Base-by-base conservation (phyloP, 1,140 invertebrate species). In the Zaprionus vittiger region DNA sequence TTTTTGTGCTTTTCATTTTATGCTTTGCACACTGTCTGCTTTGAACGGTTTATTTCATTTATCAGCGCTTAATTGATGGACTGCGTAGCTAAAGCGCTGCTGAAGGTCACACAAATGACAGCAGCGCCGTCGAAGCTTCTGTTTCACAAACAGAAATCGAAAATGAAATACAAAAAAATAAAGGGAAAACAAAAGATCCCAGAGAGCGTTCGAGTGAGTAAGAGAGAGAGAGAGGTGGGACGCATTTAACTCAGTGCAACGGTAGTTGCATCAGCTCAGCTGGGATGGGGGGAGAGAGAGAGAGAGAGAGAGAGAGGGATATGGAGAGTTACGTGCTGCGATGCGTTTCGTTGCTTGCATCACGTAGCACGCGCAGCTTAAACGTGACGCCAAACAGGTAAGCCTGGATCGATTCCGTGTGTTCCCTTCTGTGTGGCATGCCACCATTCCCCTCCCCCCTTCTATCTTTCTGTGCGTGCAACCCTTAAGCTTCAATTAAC, bases 41-140 rank as follows among this genome's bases (percentile, higher is more conserved):
- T n/a, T 44, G 14, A 76, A 76, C 73, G 68, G 68, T 76, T 64
- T 65, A 60, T 76, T 71, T 71, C 60, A 71, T 77, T 73, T 77
- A 67, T 73, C 75, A 77, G 64, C 59, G 75, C 64, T 63, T 77
- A 68, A 77, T 73, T 77, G 69, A 72, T 72, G 73, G 60, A 2
- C 67, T 59, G 73, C 41, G 60, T 71, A 59, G 54, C 54, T 72
- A 72, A 73, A 61, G 56, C 49, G 56, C 49, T 38, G 54, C 67
- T 73, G 75, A 77, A 77, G 75, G 75, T 77, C 75, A 77, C 31
- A 49, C 41, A 73, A 77, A 77, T 77, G 75, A 77, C 75, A 68
- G 70, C 28, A 17, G 5, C 54, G 17, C 56, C 47, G 14, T 71
- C 34, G 9, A 49, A 75, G 73, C 68, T 72, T 52, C 68, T 72